Evolutionary conservation across 2,888 invertebrate species (phyloP).

Genomic region (Hyposoter dolosus): DNA sequence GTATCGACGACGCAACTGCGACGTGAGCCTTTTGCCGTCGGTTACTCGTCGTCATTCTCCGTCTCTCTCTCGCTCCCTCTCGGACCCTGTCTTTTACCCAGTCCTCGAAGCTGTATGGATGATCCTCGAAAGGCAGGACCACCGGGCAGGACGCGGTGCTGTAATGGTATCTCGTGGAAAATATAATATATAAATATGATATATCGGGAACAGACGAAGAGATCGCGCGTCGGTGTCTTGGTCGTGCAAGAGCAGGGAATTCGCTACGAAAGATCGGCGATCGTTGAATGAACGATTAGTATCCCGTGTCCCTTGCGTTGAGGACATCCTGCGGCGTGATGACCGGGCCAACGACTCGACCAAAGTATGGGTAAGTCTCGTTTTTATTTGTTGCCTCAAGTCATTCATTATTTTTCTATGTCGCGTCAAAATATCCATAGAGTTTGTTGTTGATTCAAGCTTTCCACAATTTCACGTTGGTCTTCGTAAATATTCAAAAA

Average conservation of each 20-base stretch:
- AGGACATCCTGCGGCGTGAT: conserved; percentile 75
- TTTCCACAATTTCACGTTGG: not conserved
- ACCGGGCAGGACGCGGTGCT: conserved; percentile 80
- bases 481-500: not conserved
- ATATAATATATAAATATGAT: conserved; percentile 73
- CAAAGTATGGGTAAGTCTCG: not conserved
- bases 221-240: conserved; percentile 26
- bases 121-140: conserved; percentile 80
- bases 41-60: conserved; percentile 23
- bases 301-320: conserved; percentile 78
- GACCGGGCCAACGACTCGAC: conserved; percentile 8
- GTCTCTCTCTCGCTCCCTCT: conserved; percentile 34
- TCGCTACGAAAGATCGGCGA: conserved; percentile 74
- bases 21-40: conserved; percentile 52
- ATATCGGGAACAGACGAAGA: conserved; percentile 45
- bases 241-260: conserved; percentile 29
- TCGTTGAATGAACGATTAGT: conserved; percentile 83
- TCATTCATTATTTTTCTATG: not conserved
- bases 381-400: not conserved
- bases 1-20: conserved; percentile 63
- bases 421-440: not conserved
- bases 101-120: conserved; percentile 74
- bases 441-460: not conserved
- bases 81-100: conserved; percentile 23
- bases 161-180: conserved; percentile 82